Evolutionary conservation across 2,888 invertebrate species (phyloP), one percentile per base, ranked within the genome.

Genomic region (Branchipolynoe longqiensis): DNA sequence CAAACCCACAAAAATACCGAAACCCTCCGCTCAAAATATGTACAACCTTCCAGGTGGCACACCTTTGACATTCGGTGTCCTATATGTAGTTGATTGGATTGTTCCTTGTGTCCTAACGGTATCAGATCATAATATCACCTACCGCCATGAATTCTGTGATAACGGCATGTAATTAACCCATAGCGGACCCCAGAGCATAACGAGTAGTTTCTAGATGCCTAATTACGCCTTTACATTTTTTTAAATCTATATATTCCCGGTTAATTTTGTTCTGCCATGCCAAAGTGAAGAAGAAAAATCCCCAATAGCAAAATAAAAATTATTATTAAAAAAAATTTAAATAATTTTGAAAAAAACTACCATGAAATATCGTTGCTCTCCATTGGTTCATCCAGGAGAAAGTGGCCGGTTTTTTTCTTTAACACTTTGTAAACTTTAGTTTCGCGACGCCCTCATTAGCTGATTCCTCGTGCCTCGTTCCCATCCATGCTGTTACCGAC

Each of bases 61-160:
- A 78, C 48, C 78, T 36, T 36, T 25, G 48, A 41, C 48, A 28
- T 78, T 78, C 54, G 78, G 54, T 78, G n/a, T n/a, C n/a, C n/a
- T n/a, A n/a, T n/a, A n/a, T n/a, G n/a, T n/a, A n/a, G n/a, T n/a
- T n/a, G n/a, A n/a, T n/a, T n/a, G n/a, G n/a, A n/a, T n/a, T n/a
- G n/a, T n/a, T n/a, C n/a, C n/a, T n/a, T n/a, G n/a, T n/a, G n/a
- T n/a, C n/a, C n/a, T n/a, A n/a, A 41, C 41, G 78, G 54, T 54
- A 78, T 78, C 78, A 78, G 78, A 78, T 78, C 41, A 78, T 78
- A 78, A 54, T 78, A 54, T 78, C 22, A 48, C 78, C 78, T 78
- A 78, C 78, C 78, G 78, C 78, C 78, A 78, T 78, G 78, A 78
- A 41, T 78, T 78, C 78, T 78, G 78, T 78, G 78, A 78, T 78